Evolutionary conservation across 2,888 invertebrate species (phyloP), one percentile per base, ranked within the genome.

Genomic region (Drosophila planitibia): DNA sequence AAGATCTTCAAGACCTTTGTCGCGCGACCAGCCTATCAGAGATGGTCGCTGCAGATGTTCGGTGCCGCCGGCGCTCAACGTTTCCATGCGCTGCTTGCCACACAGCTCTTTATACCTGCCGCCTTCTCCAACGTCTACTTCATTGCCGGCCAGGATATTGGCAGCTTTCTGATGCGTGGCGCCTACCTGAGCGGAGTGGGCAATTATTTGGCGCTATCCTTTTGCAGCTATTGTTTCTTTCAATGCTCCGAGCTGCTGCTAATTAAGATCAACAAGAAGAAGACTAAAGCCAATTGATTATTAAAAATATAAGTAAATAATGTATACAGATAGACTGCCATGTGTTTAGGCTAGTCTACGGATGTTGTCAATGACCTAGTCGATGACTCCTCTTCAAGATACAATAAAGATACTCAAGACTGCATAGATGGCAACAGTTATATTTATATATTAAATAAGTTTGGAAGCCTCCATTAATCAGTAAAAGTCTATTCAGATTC

Each of bases 61-160:
- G 94, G 92, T 77, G 91, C 93, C 30, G 93, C 93, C 39, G 95
- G 94, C 84, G 91, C 94, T 80, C 94, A 95, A 75, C 95, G 97
- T 77, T 94, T 97, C 70, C 94, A 95, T 90, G 97, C 96, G 63
- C 81, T 96, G 12, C 85, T 96, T 70, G 95, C 96, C 71, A 95
- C 96, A 33, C 97, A 97, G 32, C 93, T 98, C 57, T 95, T 97
- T 79, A 95, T 96, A 33, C 93, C 97, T 77, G 97, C 98, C 16
- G 96, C 96, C 1, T 94, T 97, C 89, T 97, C 98, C 0, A 98
- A 97, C 94, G 97, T 97, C 91, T 98, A 97, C 93, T 97, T 98
- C 92, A 97, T 98, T 93, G 96, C 96, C 72, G 97, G 96, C 0
- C 94, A 94, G 73, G 95, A 96, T 66, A 95, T 97, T 70, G 98